Evolutionary conservation across 2,113 vertebrate genomes (phyloP), one percentile per base, ranked within the genome.

Genomic region (Oryzias celebensis): DNA sequence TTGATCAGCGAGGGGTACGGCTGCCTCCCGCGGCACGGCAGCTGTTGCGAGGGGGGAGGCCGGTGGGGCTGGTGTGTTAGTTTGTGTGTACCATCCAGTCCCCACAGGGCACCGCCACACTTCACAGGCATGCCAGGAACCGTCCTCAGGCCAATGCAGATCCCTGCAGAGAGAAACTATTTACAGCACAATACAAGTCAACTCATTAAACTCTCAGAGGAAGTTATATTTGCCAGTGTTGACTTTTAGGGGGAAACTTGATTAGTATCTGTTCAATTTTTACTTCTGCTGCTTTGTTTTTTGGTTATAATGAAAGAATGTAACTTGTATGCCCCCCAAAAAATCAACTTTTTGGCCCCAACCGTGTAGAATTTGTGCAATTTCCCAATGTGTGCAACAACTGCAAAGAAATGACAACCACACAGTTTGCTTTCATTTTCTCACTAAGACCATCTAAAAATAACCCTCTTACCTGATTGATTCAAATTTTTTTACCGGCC

Each of bases 1-100:
- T 92, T 91, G 94, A 95, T 94, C 94, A 95, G 95, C 92, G 85
- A 90, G 81, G 62, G 92, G 94, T 95, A 93, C 90, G 91, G 87
- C 92, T 92, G 83, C 87, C 93, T 92, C 93, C 92, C 93, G 94
- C 92, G 94, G 92, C 94, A 89, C 87, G 94, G 94, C 97, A 98
- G 96, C 95, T 98, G 96, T 95, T 93, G 94, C 87, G 88, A 89
- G 92, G 83, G 88, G 92, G 83, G 71, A 79, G 77, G 83, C 73
- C 78, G 83, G 75, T 78, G 80, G 81, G 79, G 82, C 62, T 81
- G 13, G 36, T 23, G 56, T 68, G 76, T 52, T 54, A 31, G 62
- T 66, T 24, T 55, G 76, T 42, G 71, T 0, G 66, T 8, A 52
- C 18, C 17, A 78, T 65, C 72, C 58, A 65, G 61, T 89, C 89